Evolutionary conservation across 2,797 vertebrate species (phyloP), one percentile per base, ranked within the genome.

Genomic region (Masticophis lateralis): DNA sequence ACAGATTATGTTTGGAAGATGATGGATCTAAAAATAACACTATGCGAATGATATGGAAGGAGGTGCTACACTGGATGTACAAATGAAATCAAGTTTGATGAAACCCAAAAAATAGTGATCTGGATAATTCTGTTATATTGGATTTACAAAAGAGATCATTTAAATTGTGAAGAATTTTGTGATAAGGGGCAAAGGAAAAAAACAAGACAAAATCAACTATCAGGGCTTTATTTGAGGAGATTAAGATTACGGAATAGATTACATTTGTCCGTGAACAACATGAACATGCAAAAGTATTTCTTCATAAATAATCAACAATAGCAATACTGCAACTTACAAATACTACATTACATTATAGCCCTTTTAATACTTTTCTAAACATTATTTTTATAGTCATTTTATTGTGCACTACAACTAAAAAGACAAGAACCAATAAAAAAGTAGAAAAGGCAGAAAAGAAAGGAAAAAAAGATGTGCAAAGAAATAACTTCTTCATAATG

Each of bases 281-380:
- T 32, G 47, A 92, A 95, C 95, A 28, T 60, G 95, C 28, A 91
- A 61, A 92, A 92, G 5, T 1, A 93, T 89, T 89, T 53, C 74
- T 90, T 94, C 87, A 94, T 2, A 93, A 14, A 90, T 92, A 37
- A 12, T 63, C 25, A 63, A 91, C 94, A 90, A 63, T 94, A 91
- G 88, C 43, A 60, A 66, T 87, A 93, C n/a, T 69, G 18, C 66
- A 69, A 32, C n/a, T 69, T 32, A 32, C n/a, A 32, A 16, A 69
- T 32, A 32, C 14, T 32, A 32, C 32, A 74, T 18, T 69, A 32
- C 66, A 69, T 69, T 74, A 74, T 18, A 37, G n/a, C 14, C 16
- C n/a, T 74, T 74, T 74, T 20, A 37, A 74, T 74, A 74, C 7
- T 37, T 20, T 74, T 74, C 32, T 74, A 74, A 74, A 9, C 18